Conservation (phyloP, 2,797 vertebrate genomes). For the Apogon hyalosoma region DNA sequence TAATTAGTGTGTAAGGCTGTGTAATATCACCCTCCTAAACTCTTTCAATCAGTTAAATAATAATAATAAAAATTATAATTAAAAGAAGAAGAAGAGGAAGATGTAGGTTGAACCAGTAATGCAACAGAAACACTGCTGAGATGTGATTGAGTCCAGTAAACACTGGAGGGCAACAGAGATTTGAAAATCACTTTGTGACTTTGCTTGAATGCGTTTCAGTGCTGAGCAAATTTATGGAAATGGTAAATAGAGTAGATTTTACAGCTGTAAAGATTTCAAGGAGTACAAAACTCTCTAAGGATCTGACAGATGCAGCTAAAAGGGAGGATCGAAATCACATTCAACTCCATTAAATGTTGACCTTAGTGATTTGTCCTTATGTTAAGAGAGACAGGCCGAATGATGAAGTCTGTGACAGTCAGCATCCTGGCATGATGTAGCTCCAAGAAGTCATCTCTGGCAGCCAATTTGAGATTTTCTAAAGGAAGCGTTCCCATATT, state of each 20-base stretch:
- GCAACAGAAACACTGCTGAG: neutral
- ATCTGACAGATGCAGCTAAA: neutral
- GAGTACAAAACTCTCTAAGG: neutral
- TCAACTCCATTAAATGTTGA: neutral
- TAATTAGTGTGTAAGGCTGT: too few species aligned
- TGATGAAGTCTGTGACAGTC: neutral
- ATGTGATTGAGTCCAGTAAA: conserved; percentile 41
- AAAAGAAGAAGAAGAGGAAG: too few species aligned
- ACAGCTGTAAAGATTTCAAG: neutral
- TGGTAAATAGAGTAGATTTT: neutral
- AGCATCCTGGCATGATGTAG: neutral
- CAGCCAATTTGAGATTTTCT: conserved; percentile 3
- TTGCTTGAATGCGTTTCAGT: conserved; percentile 13
- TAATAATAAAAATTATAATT: too few species aligned
- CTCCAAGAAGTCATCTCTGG: conserved; percentile 2
- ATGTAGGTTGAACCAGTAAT: too few species aligned
- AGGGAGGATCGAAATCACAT: neutral
- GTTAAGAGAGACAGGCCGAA: neutral
- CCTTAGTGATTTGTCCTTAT: neutral
- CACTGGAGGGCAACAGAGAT: conserved; percentile 76
- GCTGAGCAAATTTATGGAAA: neutral
- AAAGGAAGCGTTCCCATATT: conserved; percentile 14
- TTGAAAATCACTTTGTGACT: conserved; percentile 19
- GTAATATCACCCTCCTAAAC: too few species aligned
- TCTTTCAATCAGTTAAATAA: too few species aligned